These are phyloP conservation scores for Solea solea DNA, from an alignment of 2,113 vertebrate species.

Conservation along the genomic window DNA sequence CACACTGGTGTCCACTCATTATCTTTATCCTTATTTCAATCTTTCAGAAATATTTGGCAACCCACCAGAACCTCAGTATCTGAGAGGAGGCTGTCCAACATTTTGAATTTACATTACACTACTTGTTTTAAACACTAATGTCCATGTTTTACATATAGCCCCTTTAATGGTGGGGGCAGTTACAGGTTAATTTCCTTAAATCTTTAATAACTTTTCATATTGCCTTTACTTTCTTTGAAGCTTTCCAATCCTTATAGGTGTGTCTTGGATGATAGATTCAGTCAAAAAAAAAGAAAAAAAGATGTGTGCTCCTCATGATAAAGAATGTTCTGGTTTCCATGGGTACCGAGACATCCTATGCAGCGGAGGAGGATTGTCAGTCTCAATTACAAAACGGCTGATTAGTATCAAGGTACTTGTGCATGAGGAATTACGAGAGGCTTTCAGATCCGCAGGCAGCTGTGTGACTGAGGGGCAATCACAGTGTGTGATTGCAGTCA, in stretches of 20 bases:
- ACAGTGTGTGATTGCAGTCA: slow-evolving; percentile 75
- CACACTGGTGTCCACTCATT: too few species aligned
- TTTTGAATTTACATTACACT: too few species aligned
- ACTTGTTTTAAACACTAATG: too few species aligned
- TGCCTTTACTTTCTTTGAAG: slow-evolving; percentile 4
- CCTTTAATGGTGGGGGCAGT: too few species aligned
- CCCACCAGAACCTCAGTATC: too few species aligned
- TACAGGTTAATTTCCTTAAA: too few species aligned
- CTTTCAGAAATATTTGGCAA: too few species aligned
- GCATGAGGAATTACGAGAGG: slow-evolving; percentile 74
- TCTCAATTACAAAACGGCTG: slow-evolving; percentile 77
- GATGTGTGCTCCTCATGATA: slow-evolving; percentile 50
- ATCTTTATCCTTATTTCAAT: too few species aligned
- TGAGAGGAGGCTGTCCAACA: too few species aligned
- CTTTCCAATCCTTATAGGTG: slow-evolving; percentile 16
- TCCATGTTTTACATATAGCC: too few species aligned
- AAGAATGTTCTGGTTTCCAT: slow-evolving; percentile 75
- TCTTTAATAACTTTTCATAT: too few species aligned
- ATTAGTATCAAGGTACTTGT: slow-evolving; percentile 81
- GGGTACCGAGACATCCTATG: slow-evolving; percentile 59
- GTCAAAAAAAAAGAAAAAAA: slow-evolving; percentile 42
- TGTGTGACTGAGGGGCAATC: slow-evolving; percentile 73
- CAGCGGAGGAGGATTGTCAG: slow-evolving; percentile 55
- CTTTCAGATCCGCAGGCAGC: slow-evolving; percentile 77
- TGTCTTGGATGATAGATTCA: slow-evolving; percentile 45